A percentile compares a stretch with the other conserved stretches of the same genome.
Conservation (phyloP, 2,888 invertebrate genomes). For the Apotomis capreana region DNA sequence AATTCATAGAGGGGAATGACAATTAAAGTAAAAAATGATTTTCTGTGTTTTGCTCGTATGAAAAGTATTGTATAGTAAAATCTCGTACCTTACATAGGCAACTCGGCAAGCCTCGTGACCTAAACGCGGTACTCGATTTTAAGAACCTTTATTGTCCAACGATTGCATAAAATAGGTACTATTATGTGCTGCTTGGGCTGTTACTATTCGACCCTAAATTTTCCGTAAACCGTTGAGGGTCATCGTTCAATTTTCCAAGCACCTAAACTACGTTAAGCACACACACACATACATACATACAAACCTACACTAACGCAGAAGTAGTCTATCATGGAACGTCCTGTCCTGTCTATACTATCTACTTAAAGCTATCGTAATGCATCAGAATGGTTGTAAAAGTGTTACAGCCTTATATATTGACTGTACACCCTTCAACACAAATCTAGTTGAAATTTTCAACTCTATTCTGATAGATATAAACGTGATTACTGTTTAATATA, state of each 20-base stretch:
- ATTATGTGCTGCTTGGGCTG: no score
- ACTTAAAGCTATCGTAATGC: constrained; percentile 55
- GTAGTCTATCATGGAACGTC: neutral
- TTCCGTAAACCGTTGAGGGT: no score
- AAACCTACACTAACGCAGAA: neutral
- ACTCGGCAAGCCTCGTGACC: no score
- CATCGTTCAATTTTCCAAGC: neutral
- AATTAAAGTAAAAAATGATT: no score
- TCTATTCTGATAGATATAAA: constrained; percentile 16
- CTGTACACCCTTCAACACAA: constrained; percentile 47
- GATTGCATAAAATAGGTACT: no score
- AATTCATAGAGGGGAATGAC: no score
- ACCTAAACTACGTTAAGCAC: neutral
- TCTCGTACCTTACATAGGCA: no score
- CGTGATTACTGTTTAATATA: constrained; percentile 14
- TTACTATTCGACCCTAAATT: no score
- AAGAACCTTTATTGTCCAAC: no score
- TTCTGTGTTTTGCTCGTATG: no score
- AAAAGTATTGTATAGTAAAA: no score
- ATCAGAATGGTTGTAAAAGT: constrained; percentile 57
- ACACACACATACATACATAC: neutral
- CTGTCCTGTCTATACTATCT: constrained; percentile 48
- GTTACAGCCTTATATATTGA: constrained; percentile 56
- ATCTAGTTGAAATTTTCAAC: constrained; percentile 24
- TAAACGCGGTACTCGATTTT: no score